A percentile compares a stretch with the other conserved stretches of the same genome.
phyloP scores from a whole-genome alignment of 2,888 invertebrate genomes.

The Colletes collaris region DNA sequence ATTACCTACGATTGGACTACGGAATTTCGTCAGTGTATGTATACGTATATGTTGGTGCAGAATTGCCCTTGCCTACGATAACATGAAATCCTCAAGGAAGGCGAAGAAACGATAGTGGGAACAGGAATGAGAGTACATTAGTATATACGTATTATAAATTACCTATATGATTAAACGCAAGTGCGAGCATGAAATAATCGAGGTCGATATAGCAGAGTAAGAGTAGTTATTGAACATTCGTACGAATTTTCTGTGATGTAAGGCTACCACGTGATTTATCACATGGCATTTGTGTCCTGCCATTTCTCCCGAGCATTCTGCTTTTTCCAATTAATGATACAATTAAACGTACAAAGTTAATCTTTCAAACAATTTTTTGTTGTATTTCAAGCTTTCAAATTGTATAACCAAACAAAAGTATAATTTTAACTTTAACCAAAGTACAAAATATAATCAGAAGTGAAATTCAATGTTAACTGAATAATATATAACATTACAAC shows the following conservation, averaged over 20 bases:
- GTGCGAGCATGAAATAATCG: constrained; percentile 26
- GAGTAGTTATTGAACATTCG: constrained; percentile 28
- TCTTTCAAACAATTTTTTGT: not conserved
- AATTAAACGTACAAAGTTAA: not conserved
- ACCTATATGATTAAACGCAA: not conserved
- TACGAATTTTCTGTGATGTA: constrained; percentile 39
- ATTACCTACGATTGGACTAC: not conserved
- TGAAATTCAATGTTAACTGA: not conserved
- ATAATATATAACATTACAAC: no score
- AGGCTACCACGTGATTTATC: constrained; percentile 34
- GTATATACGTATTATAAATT: not conserved
- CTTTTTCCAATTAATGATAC: not conserved
- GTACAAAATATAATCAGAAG: no score
- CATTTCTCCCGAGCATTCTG: not conserved
- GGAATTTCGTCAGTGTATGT: constrained; percentile 7
- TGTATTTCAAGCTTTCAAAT: not conserved
- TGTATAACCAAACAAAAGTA: not conserved
- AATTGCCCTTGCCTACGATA: constrained; percentile 5
- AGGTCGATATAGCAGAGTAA: constrained; percentile 14
- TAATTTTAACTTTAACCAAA: not conserved
- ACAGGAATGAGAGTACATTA: not conserved
- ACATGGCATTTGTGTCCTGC: constrained; percentile 13
- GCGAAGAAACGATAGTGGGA: not conserved
- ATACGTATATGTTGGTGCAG: not conserved
- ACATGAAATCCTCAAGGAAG: not conserved